These are phyloP conservation scores for Meandrusa payeni DNA, from an alignment of 2,888 invertebrate species.

Conservation along the genomic window DNA sequence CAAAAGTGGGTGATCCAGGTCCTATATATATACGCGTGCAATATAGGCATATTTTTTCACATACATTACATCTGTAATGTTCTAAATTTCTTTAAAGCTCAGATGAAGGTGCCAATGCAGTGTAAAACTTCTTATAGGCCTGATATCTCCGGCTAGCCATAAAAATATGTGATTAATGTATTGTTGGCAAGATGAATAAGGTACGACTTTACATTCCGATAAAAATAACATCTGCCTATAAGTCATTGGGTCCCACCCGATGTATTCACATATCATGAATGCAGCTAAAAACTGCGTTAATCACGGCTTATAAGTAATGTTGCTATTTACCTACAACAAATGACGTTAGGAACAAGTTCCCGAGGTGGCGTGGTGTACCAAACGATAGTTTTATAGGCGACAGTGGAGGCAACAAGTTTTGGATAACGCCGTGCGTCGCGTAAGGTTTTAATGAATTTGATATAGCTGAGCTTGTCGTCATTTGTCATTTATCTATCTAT, in stretches of 20 bases:
- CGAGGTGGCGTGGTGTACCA: conserved; percentile 52
- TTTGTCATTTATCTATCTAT: conserved; percentile 76
- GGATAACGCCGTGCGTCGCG: conserved; percentile 70
- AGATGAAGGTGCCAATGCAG: no score
- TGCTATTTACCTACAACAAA: conserved; percentile 56
- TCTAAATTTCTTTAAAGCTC: no score
- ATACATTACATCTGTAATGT: no score
- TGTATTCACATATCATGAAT: conserved; percentile 49
- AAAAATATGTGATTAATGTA: conserved; percentile 15
- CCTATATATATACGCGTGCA: no score
- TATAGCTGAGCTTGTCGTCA: conserved; percentile 65
- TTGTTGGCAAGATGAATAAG: conserved; percentile 12
- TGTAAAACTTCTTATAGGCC: no score
- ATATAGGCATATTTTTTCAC: no score
- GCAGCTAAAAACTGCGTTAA: conserved; percentile 45
- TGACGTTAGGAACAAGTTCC: conserved; percentile 60
- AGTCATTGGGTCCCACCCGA: conserved; percentile 42
- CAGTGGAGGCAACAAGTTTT: conserved; percentile 70
- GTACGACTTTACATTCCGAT: conserved; percentile 27
- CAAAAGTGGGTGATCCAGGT: no score
- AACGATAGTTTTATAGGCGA: conserved; percentile 54
- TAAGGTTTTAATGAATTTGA: conserved; percentile 75
- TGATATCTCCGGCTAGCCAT: conserved; percentile 1
- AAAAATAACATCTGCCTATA: conserved; percentile 45
- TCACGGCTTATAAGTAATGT: conserved; percentile 62